Percentiles rank a stretch among this genome's conserved stretches.
Conservation (phyloP, 2,888 invertebrate genomes). For the Acanthoscelides obtectus region DNA sequence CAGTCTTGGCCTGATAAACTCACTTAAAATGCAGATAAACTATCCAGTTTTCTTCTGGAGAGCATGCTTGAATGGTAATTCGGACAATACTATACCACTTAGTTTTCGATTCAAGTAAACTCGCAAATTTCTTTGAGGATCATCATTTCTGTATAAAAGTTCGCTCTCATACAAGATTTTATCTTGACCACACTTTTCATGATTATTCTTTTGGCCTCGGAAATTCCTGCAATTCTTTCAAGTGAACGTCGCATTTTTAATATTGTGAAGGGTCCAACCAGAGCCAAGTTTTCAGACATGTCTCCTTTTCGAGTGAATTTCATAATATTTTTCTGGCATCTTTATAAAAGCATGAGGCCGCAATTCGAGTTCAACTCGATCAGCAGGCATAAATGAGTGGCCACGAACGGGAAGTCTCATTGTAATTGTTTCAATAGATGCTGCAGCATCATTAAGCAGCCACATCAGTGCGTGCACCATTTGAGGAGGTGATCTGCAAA, state of each 20-base stretch:
- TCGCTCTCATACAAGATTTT: slow-evolving; percentile 5
- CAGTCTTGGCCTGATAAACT: slow-evolving; percentile 10
- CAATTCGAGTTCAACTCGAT: slow-evolving; percentile 3
- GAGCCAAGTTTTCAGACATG: slow-evolving; percentile 8
- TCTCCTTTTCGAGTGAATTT: slow-evolving; percentile 8
- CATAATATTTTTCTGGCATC: slow-evolving; percentile 9
- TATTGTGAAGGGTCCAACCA: slow-evolving; percentile 7
- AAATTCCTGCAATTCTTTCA: slow-evolving; percentile 10
- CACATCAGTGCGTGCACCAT: slow-evolving; percentile 1
- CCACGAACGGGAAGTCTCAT: neutral
- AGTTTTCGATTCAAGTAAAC: slow-evolving; percentile 10
- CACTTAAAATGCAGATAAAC: slow-evolving; percentile 7
- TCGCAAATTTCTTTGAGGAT: slow-evolving; percentile 8
- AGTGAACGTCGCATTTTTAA: slow-evolving; percentile 7
- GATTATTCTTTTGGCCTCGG: slow-evolving; percentile 8
- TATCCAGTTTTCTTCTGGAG: slow-evolving; percentile 9
- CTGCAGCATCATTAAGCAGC: neutral
- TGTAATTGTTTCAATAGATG: neutral
- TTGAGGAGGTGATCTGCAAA: no score
- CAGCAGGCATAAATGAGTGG: slow-evolving; percentile 1
- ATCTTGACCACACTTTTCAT: slow-evolving; percentile 1
- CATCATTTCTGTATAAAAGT: slow-evolving; percentile 7
- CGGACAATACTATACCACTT: slow-evolving; percentile 6
- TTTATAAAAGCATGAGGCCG: slow-evolving; percentile 10
- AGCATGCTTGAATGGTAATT: slow-evolving; percentile 7